These are phyloP conservation scores for Brachylomia viminalis DNA, from an alignment of 2,888 invertebrate genomes.

Conservation along the genomic window DNA sequence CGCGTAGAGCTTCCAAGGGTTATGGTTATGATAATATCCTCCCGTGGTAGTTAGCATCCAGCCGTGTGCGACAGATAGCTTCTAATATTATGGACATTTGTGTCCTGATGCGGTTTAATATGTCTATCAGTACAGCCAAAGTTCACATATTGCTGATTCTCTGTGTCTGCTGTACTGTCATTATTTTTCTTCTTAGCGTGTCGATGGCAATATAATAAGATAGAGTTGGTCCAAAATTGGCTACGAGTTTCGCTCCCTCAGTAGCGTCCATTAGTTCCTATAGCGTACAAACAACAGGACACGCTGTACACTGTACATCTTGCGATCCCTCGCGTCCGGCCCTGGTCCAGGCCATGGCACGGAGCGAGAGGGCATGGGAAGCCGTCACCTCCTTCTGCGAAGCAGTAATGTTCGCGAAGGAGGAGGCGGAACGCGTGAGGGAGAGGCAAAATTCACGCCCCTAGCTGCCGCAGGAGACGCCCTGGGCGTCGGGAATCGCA, in stretches of 20 bases:
- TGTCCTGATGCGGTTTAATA: not conserved
- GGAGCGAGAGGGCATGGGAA: too few species aligned
- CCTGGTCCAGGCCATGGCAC: too few species aligned
- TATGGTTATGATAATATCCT: conserved; percentile 32
- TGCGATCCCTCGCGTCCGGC: too few species aligned
- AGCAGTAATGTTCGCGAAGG: too few species aligned
- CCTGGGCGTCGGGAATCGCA: too few species aligned
- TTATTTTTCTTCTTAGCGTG: not conserved
- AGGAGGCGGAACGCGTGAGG: too few species aligned
- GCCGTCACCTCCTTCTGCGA: too few species aligned
- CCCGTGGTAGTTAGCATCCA: not conserved
- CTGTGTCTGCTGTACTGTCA: not conserved
- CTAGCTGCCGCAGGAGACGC: too few species aligned
- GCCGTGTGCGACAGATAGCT: not conserved
- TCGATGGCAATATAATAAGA: not conserved
- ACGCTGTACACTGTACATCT: not conserved
- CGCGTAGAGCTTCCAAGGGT: not conserved
- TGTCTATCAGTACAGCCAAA: not conserved
- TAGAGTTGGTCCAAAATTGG: not conserved
- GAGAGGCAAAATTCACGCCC: too few species aligned
- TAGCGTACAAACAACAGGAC: not conserved
- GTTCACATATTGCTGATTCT: not conserved
- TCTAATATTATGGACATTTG: not conserved
- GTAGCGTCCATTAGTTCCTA: not conserved
- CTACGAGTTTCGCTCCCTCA: not conserved